Base-by-base conservation (phyloP, 1,140 invertebrate species). In the Scaptomyza pallida region DNA sequence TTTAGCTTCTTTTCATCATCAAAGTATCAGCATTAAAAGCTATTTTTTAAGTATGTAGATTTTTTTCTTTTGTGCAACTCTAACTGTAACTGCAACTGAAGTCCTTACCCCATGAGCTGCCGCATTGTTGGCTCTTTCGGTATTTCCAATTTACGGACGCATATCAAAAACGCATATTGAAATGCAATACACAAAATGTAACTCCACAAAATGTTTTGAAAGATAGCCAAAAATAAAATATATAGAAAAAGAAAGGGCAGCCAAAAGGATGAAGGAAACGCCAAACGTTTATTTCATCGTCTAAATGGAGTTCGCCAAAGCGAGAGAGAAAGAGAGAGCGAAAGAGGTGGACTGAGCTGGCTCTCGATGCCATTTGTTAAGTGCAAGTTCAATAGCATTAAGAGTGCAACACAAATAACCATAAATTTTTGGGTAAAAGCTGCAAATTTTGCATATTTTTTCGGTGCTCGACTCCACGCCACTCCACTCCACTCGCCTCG, bases 381-480 rank as follows among this genome's bases (percentile, higher is more conserved):
- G 81, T 86, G 82, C 81, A 86, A 86, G 81, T 86, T 86, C 81
- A 86, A 86, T 86, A 86, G 81, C 81, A 86, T 86, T 86, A 86
- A 88, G 82, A 88, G 81, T 86, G 81, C 81, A 86, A 75, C 81
- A 86, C 82, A 86, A 86, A 86, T 86, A 86, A 86, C 81, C 81
- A 86, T 86, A 86, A 86, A 86, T 86, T 30, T n/a, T 86, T 73
- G 62, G 43, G 45, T 52, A 78, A 86, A 85, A 81, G 82, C 77
- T 88, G 81, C 81, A 88, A 81, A 88, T 78, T 81, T 81, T 86
- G 81, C 81, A 86, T 88, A 85, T 86, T 86, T 86, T 63, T n/a
- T n/a, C n/a, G n/a, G n/a, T n/a, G n/a, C n/a, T 78, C 16, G 12
- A 23, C 26, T 17, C 19, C 59, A 62, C n/a, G 13, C 21, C 51